phyloP scores from a whole-genome alignment of 2,888 invertebrate genomes.

The Sthenelais limicola region DNA sequence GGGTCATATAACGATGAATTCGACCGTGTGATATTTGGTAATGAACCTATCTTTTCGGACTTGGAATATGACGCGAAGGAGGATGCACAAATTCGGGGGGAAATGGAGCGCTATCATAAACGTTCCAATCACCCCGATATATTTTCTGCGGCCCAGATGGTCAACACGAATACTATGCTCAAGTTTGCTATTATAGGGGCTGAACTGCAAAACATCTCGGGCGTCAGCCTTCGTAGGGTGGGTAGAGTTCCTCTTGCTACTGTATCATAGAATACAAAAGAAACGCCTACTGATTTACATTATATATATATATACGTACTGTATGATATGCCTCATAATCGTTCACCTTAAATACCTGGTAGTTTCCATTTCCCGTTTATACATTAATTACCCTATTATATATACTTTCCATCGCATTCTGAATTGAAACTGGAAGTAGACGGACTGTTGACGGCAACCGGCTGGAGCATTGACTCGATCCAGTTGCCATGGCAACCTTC shows the following conservation, averaged over 20 bases:
- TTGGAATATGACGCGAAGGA: slow-evolving; percentile 56
- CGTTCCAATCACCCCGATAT: slow-evolving; percentile 87
- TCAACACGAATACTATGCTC: slow-evolving; percentile 96
- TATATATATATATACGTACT: background rate
- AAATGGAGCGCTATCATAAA: slow-evolving; percentile 98
- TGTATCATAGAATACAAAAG: too few relatives aligned
- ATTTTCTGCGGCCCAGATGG: slow-evolving; percentile 50
- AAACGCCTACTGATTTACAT: background rate
- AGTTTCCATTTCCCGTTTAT: too few relatives aligned
- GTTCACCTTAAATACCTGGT: too few relatives aligned
- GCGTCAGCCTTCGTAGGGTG: slow-evolving; percentile 97
- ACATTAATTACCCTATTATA: too few relatives aligned
- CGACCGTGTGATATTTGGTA: slow-evolving; percentile 63
- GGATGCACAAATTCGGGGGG: slow-evolving; percentile 48
- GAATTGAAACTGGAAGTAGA: too few relatives aligned
- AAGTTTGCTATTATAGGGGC: slow-evolving; percentile 97
- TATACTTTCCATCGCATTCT: too few relatives aligned
- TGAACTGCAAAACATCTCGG: slow-evolving; percentile 96
- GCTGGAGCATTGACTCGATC: too few relatives aligned
- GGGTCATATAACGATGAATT: slow-evolving; percentile 54
- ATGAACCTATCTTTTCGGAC: slow-evolving; percentile 67
- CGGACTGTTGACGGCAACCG: too few relatives aligned
- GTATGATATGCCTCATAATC: background rate
- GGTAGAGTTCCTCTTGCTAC: slow-evolving; percentile 75
- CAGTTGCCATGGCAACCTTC: too few relatives aligned